phyloP scores from a whole-genome alignment of 2,888 invertebrate genomes.

The Leptopterna dolabrata region DNA sequence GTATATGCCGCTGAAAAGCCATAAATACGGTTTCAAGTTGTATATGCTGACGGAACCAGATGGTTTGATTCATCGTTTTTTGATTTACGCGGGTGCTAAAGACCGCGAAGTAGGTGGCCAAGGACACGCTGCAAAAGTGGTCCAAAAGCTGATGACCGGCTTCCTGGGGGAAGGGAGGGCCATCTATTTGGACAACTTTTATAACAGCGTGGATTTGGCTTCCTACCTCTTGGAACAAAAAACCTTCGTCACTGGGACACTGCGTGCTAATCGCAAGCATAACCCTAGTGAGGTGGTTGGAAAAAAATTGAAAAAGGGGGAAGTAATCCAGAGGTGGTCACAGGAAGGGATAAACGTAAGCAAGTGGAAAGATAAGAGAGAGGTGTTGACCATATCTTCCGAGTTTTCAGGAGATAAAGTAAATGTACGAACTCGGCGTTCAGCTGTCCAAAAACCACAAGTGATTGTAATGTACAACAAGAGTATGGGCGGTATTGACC shows the following conservation, averaged over 20 bases:
- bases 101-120: constrained; percentile 61
- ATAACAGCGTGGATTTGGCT: constrained; percentile 45
- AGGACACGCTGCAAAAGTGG: constrained; percentile 31
- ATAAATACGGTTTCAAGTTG: constrained; percentile 66
- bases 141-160: background rate
- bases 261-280: constrained; percentile 29
- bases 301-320: constrained; percentile 45
- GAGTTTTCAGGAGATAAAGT: constrained; percentile 29
- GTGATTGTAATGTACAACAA: constrained; percentile 51
- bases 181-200: constrained; percentile 48
- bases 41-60: constrained; percentile 65
- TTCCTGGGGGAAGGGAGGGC: constrained; percentile 35
- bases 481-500: constrained; percentile 44
- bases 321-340: constrained; percentile 12
- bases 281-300: constrained; percentile 35
- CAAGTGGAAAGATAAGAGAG: constrained; percentile 54
- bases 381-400: constrained; percentile 32
- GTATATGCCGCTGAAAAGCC: constrained; percentile 65
- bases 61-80: constrained; percentile 63
- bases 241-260: constrained; percentile 48
- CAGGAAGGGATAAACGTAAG: constrained; percentile 20
- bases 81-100: constrained; percentile 62
- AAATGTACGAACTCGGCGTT: too few relatives aligned
- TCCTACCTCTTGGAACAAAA: constrained; percentile 17
- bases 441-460: background rate